Evolutionary conservation across 2,113 vertebrate genomes (phyloP), one percentile per base, ranked within the genome.

Genomic region (Machaerirhynchus nigripectus): DNA sequence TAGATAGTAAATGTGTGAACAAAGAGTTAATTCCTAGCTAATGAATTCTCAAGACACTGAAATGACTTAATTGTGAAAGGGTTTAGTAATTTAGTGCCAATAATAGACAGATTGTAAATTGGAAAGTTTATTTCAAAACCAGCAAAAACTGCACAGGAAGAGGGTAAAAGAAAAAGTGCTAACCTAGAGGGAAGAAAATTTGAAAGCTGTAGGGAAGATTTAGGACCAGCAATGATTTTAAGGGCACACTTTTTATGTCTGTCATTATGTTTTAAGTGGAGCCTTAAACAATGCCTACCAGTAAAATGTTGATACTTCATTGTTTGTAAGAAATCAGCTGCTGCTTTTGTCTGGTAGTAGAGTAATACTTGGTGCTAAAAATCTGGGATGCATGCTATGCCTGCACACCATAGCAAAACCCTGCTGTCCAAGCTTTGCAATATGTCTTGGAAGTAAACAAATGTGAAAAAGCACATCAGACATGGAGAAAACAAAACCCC

Each of bases 21-120:
- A 85, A 97, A 91, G 92, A 89, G 96, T 97, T 97, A 97, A 97
- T 55, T 92, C 57, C 50, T 59, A 67, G 39, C 33, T 85, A 94
- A 90, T 63, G 95, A 89, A 93, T 94, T 87, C 91, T 94, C 74
- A 87, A 90, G 84, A 83, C 46, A 60, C 30, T 59, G 26, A 60
- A 95, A 89, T 74, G 3, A 87, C 47, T 95, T 95, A 95, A 92
- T 94, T 89, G 86, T 91, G 70, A 91, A 63, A 56, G 16, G 37
- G 20, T 67, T 93, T 95, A 85, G 83, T 89, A 93, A 87, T 85
- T 83, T 78, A 87, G 33, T 91, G 63, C 44, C 42, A 87, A 67
- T 94, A 95, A 93, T 37, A 87, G 83, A 71, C 23, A 84, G 78
- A 84, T 21, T 94, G 70, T 65, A 95, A 93, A 92, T 60, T 63